Evolutionary conservation across 2,113 vertebrate genomes (phyloP), one percentile per base, ranked within the genome.

Genomic region (Colaptes auratus): DNA sequence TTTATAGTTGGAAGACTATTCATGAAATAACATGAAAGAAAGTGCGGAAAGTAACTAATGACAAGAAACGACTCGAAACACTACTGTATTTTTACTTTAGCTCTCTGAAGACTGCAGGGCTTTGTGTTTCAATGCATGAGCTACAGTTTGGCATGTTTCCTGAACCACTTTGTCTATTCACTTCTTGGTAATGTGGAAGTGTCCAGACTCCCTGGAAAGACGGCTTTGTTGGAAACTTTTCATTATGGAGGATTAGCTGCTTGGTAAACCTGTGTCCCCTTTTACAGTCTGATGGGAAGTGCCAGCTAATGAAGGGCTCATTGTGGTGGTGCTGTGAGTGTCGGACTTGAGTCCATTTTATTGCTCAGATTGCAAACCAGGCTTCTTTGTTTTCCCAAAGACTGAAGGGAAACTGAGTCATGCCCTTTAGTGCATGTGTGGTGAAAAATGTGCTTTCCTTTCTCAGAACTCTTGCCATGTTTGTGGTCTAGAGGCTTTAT

Each of bases 181-280:
- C 66, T 96, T 94, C 73, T 92, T 81, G 70, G 82, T 92, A 89
- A 90, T 95, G 88, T 83, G 91, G 69, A 92, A 97, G 88, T 83
- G 88, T 65, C 69, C 78, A 83, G 88, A 31, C 93, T 94, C 86
- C 93, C 88, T 90, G 92, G 96, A 94, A 95, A 92, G 90, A 31
- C 7, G 8, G 82, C 92, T 96, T 96, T 96, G 92, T 95, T 95
- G 90, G 94, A 90, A 96, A 89, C 63, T 25, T 95, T 96, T 96
- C 91, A 95, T 97, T 95, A 93, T 78, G 63, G 61, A 91, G 89
- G 94, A 96, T 94, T 96, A 96, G 89, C 88, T 96, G 91, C 94
- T 96, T 96, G 81, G 89, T 96, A 97, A 97, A 97, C 92, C 93
- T 95, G 82, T 70, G 69, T 93, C 66, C 65, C 81, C 61, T 93